Evolutionary conservation across 2,113 vertebrate species (phyloP), one percentile per base, ranked within the genome.

Genomic region (Dunckerocampus dactyliophorus): DNA sequence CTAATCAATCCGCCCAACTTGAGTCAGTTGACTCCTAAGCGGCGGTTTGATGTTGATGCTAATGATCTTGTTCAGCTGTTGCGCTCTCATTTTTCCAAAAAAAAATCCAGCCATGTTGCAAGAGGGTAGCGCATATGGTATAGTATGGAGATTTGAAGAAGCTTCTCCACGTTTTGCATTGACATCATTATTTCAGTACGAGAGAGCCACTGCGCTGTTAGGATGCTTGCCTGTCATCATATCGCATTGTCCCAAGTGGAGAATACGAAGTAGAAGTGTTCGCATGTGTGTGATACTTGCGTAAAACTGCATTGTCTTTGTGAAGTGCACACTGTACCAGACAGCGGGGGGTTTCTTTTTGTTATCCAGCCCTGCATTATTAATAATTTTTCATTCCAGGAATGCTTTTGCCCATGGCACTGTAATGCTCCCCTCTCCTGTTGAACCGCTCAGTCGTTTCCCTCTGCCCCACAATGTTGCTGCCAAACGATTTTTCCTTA

Each of bases 311-410:
- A 69, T 78, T 74, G 87, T 81, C 82, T 82, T 83, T 80, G 72
- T 82, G 82, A 79, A 77, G 73, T 46, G 56, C 75, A 59, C 68
- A 58, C 80, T 73, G 79, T 77, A 82, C 20, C 57, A 83, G 79
- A 80, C 82, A 74, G 81, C 71, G 67, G 80, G 87, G 78, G 80
- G 85, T 82, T 83, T 85, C 80, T 87, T 89, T 89, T 88, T 88
- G 86, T 90, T 88, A 87, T 83, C 85, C 77, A 76, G 64, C 60
- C 65, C 51, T 90, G 87, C 86, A 90, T 89, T 90, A 90, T 90
- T 90, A 87, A 89, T 87, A 74, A 85, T 82, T 84, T 84, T 88
- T 90, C 85, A 88, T 88, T 89, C 87, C 87, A 88, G 83, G 86
- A 88, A 87, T 83, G 76, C 83, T 80, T 76, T 79, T 77, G 86